phyloP scores from a whole-genome alignment of 2,113 vertebrate genomes.

The Strigops habroptila region DNA sequence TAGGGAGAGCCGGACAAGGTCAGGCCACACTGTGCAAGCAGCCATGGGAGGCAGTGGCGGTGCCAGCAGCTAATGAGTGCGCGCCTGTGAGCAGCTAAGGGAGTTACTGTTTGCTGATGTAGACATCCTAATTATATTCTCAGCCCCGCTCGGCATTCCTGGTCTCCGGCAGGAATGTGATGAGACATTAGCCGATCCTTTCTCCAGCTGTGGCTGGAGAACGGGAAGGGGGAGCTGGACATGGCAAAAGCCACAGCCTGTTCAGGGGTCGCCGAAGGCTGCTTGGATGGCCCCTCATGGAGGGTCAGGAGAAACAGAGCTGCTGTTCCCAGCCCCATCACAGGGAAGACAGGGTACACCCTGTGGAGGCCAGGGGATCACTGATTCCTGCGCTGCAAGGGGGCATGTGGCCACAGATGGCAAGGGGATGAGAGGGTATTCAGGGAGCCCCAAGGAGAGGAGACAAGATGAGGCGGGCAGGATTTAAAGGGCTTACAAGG shows the following conservation, averaged over 20 bases:
- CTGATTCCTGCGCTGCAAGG: neutral
- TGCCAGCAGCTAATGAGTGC: accelerated
- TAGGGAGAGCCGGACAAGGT: neutral
- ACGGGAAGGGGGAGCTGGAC: accelerated
- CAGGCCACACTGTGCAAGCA: accelerated
- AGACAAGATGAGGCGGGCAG: neutral
- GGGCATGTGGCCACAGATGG: neutral
- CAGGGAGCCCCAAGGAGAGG: neutral
- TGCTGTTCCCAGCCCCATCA: neutral
- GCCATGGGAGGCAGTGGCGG: accelerated
- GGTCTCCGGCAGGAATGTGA: accelerated
- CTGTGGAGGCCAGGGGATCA: accelerated
- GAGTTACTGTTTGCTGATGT: neutral
- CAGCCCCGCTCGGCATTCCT: accelerated
- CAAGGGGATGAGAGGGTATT: neutral
- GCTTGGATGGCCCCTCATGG: accelerated
- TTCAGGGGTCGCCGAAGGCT: neutral
- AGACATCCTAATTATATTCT: neutral
- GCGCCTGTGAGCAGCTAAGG: accelerated
- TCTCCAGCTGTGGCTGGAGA: neutral
- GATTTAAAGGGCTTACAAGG: neutral
- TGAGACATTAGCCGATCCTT: neutral
- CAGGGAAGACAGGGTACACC: too few species aligned
- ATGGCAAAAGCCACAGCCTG: accelerated
- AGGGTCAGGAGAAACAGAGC: neutral